Base-by-base conservation (phyloP, 2,113 vertebrate genomes). In the Calidris pugnax region DNA sequence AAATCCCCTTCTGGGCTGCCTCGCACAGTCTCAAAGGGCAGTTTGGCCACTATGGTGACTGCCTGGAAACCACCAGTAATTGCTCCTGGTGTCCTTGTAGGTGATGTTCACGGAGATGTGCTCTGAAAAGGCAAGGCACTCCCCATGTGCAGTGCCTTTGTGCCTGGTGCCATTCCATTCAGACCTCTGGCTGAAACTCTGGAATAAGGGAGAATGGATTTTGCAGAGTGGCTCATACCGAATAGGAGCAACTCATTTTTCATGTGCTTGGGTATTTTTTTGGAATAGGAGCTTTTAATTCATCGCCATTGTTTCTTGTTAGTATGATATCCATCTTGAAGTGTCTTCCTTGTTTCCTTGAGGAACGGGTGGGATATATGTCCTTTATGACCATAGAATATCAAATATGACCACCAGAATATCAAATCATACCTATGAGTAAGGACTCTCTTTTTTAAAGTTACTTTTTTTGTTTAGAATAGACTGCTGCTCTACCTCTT, bases 71-170 rank as follows among this genome's bases (percentile, higher is more conserved):
- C n/a, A 63, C 17, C 43, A 15, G 59, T 30, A 37, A 15, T 63
- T 53, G 47, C 27, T 79, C 3, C 48, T 76, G 33, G 4, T 82
- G 57, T 72, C 16, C 21, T 4, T 3, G 14, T 47, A 57, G 8
- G 3, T 94, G 69, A 71, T 72, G 32, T 51, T 87, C 57, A 7
- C 37, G 3, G 11, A 39, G 30, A 20, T 43, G 20, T 17, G 45
- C 66, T 9, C 0, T 0, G 45, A 60, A 45, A 24, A 81, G 45
- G 23, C 50, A 48, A 37, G 48, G 32, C 14, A 12, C 18, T 67
- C 48, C 13, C 4, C 0, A 0, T 19, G 2, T 2, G 11, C 27
- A 37, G 3, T 23, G 10, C 21, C 27, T 48, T 66, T 89, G 28
- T 71, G 20, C 45, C 19, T 57, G 33, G 4, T 64, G n/a, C 53